Conservation (phyloP, 1,140 invertebrate species). For the Lordiphosa stackelbergi region DNA sequence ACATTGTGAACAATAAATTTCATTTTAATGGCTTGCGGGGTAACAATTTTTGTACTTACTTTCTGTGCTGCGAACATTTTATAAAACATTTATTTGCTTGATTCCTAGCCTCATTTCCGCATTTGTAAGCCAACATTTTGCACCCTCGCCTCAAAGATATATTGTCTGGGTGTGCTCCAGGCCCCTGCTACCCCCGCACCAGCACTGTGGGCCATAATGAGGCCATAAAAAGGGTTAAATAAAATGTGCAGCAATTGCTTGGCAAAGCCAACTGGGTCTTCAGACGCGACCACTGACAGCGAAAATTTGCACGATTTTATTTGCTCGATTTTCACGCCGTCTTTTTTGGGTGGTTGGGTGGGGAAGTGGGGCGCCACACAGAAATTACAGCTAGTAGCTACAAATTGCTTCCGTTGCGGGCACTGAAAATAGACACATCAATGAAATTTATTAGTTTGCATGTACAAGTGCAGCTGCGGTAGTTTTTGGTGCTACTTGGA, state of each 20-base stretch:
- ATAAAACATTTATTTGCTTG: constrained; percentile 76
- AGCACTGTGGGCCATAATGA: constrained; percentile 52
- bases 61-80: constrained; percentile 67
- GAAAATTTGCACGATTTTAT: constrained; percentile 71
- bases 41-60: constrained; percentile 9
- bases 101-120: constrained; percentile 73
- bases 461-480: constrained; percentile 64
- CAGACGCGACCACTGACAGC: constrained; percentile 44
- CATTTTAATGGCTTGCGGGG: constrained; percentile 56
- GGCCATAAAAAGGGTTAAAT: constrained; percentile 75
- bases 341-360: constrained; percentile 34
- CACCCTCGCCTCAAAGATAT: constrained; percentile 45
- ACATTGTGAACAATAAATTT: constrained; percentile 70
- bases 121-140: constrained; percentile 41
- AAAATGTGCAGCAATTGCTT: constrained; percentile 74
- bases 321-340: constrained; percentile 70
- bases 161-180: constrained; percentile 40
- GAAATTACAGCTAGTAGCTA: constrained; percentile 75
- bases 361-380: constrained; percentile 10
- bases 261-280: constrained; percentile 42
- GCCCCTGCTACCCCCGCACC: constrained; percentile 9
- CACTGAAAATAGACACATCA: constrained; percentile 76
- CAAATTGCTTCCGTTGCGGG: constrained; percentile 76
- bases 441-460: constrained; percentile 76
- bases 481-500: constrained; percentile 25